Conservation (phyloP, 2,113 vertebrate species). For the Puffinus mauretanicus region DNA sequence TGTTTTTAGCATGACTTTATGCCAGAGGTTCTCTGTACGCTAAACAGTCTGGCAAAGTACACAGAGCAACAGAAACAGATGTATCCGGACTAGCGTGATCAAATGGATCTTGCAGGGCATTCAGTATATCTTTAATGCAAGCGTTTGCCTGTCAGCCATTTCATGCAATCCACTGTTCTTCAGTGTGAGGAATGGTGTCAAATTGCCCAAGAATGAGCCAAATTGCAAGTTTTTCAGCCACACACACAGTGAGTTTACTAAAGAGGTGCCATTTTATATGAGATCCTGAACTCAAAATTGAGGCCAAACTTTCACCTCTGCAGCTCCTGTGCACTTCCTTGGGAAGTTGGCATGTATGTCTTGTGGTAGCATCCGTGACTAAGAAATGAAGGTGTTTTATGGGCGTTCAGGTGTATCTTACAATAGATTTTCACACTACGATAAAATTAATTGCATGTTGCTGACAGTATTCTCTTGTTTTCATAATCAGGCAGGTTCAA, state of each 20-base stretch:
- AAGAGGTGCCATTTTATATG: neutral
- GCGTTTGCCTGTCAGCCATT: neutral
- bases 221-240: neutral
- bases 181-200: neutral
- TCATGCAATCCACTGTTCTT: neutral
- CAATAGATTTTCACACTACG: neutral
- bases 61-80: neutral
- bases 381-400: neutral
- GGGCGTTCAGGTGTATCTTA: neutral
- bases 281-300: neutral
- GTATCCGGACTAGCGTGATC: neutral
- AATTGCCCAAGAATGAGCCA: neutral
- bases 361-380: neutral
- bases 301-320: neutral
- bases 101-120: neutral
- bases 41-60: conserved; percentile 16
- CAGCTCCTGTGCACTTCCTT: neutral
- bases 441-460: neutral
- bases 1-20: neutral
- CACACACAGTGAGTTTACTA: neutral
- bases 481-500: neutral
- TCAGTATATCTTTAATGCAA: neutral
- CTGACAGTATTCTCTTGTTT: neutral
- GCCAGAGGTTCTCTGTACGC: conserved; percentile 18
- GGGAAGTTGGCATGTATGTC: neutral